Base-by-base conservation (phyloP, 2,888 invertebrate species). In the Ichneumoninae sp. region DNA sequence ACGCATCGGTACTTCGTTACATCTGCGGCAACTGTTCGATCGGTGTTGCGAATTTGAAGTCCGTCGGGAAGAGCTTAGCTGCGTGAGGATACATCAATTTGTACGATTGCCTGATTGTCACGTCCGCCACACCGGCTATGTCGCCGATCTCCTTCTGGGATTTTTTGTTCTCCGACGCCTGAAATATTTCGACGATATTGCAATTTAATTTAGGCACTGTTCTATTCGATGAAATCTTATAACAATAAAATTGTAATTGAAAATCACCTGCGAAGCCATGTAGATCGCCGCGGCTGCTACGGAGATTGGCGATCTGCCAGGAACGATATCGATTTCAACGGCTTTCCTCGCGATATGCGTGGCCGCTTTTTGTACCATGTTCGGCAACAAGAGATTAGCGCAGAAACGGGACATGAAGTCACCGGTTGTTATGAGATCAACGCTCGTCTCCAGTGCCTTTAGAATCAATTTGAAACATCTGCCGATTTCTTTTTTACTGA, bases 321-420 rank as follows among this genome's bases (percentile, higher is more conserved):
- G 98, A 8, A 99, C 99, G 90, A 99, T 97, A 93, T 99, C 99
- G 94, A 98, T 94, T 92, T 99, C 99, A 0, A 98, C 98, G 3
- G 99, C 99, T 92, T 98, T 98, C 91, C 98, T 96, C 0, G 99
- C 99, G 91, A 99, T 99, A 91, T 98, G 97, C 0, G 99, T 99
- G 0, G 99, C 99, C 3, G 98, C 99, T 87, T 97, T 95, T 93
- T 98, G 98, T 3, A 98, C 98, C 94, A 97, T 97, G 90, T 97
- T 97, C 0, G 99, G 97, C 70, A 98, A 91, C n/a, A 96, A 97
- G 88, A 99, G 95, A 93, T 99, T 99, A 0, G 99, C 98, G 93
- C 99, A 99, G 95, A 99, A 99, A 88, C 98, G 95, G 36, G 98
- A 99, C 99, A 99, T 99, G 93, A 99, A 99, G 93, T 99, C 99